These are phyloP conservation scores for Hyperopisus bebe DNA, from an alignment of 2,113 vertebrate genomes.

Conservation along the genomic window DNA sequence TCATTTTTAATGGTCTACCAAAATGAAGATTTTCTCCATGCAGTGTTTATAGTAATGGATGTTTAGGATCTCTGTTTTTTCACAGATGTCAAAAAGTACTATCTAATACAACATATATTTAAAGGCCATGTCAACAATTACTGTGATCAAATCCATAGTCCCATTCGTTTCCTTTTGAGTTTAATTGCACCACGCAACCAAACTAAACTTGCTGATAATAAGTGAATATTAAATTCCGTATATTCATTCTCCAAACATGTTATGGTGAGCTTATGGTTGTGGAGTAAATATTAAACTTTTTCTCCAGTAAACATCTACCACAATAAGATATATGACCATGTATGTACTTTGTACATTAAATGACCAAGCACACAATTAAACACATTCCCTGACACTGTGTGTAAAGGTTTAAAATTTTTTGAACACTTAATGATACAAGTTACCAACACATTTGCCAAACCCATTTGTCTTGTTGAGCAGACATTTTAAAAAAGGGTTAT, in stretches of 20 bases:
- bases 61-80: not conserved
- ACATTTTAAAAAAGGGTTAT: not conserved
- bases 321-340: not conserved
- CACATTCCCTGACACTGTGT: not conserved
- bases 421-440: not conserved
- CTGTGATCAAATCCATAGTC: not conserved
- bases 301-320: not conserved
- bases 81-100: not conserved
- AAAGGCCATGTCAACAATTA: not conserved
- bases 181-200: not conserved
- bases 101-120: not conserved
- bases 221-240: not conserved
- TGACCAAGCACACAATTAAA: not conserved
- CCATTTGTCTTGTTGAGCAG: not conserved
- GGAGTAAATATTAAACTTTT: not conserved
- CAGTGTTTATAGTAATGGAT: not conserved
- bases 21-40: not conserved
- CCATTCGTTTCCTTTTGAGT: not conserved
- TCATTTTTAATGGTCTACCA: too few species aligned
- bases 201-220: not conserved
- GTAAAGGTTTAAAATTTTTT: not conserved
- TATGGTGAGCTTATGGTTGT: not conserved
- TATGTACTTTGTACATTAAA: not conserved
- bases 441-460: not conserved
- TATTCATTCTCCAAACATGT: not conserved